Evolutionary conservation across 2,113 vertebrate genomes (phyloP).

Genomic region (Aldabrachelys gigantea): DNA sequence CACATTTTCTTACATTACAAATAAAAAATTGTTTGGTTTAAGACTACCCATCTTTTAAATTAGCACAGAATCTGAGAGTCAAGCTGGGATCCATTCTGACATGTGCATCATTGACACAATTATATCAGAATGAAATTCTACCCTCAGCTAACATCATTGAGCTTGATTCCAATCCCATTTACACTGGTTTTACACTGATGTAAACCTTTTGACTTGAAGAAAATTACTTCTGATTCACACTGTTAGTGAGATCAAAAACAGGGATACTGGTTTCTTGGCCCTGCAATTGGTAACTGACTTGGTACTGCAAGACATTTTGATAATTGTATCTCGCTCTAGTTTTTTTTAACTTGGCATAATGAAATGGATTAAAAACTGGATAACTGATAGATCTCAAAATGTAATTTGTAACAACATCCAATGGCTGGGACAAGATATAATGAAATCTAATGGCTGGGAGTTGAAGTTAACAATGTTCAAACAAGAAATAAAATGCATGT

Average conservation of each 20-base stretch:
- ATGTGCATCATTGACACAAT: neutral
- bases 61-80: neutral
- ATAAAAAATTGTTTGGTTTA: neutral
- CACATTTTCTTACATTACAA: neutral
- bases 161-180: neutral
- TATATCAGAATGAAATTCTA: neutral
- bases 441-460: fast-evolving
- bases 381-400: neutral
- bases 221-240: neutral
- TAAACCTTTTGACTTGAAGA: neutral
- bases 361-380: neutral
- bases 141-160: neutral
- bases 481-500: neutral
- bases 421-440: neutral
- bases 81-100: neutral
- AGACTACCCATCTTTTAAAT: neutral
- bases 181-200: neutral
- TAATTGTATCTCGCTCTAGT: too few species aligned
- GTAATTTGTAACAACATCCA: neutral
- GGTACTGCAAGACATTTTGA: neutral
- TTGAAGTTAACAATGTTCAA: neutral
- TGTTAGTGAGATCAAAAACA: neutral
- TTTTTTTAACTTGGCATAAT: neutral
- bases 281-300: neutral
- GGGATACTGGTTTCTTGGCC: neutral